Conservation (phyloP, 2,113 vertebrate genomes). For the Entosphenus tridentatus region DNA sequence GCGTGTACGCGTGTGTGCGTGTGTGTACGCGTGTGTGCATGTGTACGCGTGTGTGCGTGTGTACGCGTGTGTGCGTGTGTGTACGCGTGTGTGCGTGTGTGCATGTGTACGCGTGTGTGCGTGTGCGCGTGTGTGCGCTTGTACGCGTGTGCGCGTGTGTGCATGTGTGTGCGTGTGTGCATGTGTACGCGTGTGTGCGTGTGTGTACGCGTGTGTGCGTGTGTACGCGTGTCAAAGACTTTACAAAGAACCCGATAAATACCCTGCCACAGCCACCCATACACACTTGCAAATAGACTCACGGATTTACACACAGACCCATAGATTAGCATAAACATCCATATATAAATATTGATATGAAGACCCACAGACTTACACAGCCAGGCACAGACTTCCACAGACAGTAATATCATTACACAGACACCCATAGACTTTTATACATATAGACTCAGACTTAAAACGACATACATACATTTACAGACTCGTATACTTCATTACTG, state of each 20-base stretch:
- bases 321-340: neutral
- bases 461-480: no score
- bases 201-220: neutral
- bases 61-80: neutral
- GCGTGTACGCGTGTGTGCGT: neutral
- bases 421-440: no score
- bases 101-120: neutral
- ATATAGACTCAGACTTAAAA: no score
- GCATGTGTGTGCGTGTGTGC: neutral
- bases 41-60: neutral
- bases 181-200: neutral
- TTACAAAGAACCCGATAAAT: neutral
- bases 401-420: no score
- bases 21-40: neutral
- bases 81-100: neutral
- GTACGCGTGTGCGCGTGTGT: neutral
- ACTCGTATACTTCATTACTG: no score
- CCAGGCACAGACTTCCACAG: no score
- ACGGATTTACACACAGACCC: neutral
- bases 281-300: neutral
- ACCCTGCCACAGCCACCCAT: neutral
- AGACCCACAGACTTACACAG: no score
- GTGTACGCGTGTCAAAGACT: neutral
- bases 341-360: constrained; percentile 1
- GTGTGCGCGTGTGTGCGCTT: neutral